phyloP scores from a whole-genome alignment of 2,113 vertebrate genomes.

The Hipposideros armiger region DNA sequence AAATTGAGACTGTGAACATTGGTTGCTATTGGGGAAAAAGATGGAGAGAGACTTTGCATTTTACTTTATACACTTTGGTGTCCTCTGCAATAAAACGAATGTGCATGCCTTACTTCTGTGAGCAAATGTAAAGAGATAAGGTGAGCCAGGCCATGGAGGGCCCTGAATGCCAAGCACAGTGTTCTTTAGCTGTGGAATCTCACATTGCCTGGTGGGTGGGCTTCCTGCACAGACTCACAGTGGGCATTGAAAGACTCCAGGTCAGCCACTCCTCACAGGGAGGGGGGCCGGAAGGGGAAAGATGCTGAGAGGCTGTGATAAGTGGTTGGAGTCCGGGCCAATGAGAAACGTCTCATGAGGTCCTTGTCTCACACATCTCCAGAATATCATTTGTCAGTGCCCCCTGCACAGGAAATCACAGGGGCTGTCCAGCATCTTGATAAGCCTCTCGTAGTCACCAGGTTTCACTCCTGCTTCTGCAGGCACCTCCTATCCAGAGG shows the following conservation, averaged over 20 bases:
- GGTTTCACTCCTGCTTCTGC: not conserved
- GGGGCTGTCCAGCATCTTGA: not conserved
- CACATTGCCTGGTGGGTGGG: no score
- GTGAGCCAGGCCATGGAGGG: not conserved
- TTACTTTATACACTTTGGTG: not conserved
- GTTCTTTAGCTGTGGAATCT: not conserved
- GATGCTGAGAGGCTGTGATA: not conserved
- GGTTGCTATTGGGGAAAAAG: not conserved
- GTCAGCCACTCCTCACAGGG: not conserved
- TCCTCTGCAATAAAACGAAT: not conserved
- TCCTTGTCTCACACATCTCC: not conserved
- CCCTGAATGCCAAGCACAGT: not conserved
- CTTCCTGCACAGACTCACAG: not conserved
- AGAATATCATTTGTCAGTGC: not conserved
- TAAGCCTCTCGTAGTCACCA: not conserved
- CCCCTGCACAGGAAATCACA: slow-evolving; percentile 28
- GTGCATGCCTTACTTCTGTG: not conserved
- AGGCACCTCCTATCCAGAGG: not conserved
- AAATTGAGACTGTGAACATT: not conserved
- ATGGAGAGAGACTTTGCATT: not conserved
- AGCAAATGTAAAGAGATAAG: not conserved
- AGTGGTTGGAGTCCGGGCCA: not conserved
- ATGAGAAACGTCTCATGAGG: not conserved
- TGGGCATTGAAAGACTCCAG: not conserved
- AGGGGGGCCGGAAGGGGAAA: not conserved